These are phyloP conservation scores for Felis catus DNA, from an alignment of 2,113 vertebrate genomes.

Conservation along the genomic window F.catus_Fca126_mat1.0 CM031412.1:100904001-100904500, in stretches of 20 bases:
- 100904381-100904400: too few relatives aligned
- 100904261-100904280: background rate
- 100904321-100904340: background rate
- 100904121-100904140: background rate
- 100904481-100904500: too few relatives aligned
- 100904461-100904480: too few relatives aligned
- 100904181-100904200: background rate
- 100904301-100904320: background rate
- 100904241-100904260: background rate
- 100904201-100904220: background rate
- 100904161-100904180: background rate
- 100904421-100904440: too few relatives aligned
- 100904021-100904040: background rate
- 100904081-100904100: background rate
- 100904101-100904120: slow-evolving; percentile 8
- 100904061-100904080: background rate
- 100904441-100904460: too few relatives aligned
- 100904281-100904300: background rate
- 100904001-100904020: background rate
- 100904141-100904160: background rate
- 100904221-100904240: background rate
- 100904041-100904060: background rate
- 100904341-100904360: background rate
- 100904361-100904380: background rate
- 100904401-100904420: too few relatives aligned